phyloP scores from a whole-genome alignment of 2,888 invertebrate genomes.

The Spatulosminthurus flaviceps region DNA sequence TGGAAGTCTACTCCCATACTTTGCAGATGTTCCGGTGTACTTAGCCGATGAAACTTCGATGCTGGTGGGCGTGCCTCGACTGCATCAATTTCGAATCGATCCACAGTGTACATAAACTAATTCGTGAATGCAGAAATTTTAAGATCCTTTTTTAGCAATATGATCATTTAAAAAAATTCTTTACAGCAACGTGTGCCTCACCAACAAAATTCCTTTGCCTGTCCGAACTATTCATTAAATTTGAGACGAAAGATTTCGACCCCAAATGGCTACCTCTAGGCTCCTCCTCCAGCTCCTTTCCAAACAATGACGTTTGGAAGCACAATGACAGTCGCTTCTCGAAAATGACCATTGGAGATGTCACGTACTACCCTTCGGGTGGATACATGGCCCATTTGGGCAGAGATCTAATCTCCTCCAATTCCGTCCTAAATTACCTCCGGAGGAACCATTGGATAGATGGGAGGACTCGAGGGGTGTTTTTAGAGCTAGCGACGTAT shows the following conservation, averaged over 20 bases:
- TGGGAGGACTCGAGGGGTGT: conserved; percentile 24
- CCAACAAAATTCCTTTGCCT: not conserved
- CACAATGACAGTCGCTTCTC: not conserved
- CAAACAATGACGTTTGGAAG: conserved; percentile 11
- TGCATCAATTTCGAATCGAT: conserved; percentile 38
- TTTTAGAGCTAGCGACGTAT: conserved; percentile 32
- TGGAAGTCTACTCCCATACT: not conserved
- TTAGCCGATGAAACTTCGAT: not conserved
- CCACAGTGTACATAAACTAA: conserved; percentile 14
- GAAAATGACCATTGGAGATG: not conserved
- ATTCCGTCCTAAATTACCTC: conserved; percentile 29
- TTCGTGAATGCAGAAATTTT: no score
- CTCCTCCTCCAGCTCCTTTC: not conserved
- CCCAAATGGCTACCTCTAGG: not conserved
- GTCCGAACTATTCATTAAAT: conserved; percentile 7
- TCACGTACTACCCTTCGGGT: conserved; percentile 22
- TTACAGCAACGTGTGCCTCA: not conserved
- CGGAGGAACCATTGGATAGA: conserved; percentile 19
- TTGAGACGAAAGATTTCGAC: conserved; percentile 15
- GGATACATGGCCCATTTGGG: conserved; percentile 36
- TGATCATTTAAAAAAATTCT: no score
- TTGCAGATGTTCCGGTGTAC: not conserved
- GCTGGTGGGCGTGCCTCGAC: conserved; percentile 36
- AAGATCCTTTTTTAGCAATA: no score
- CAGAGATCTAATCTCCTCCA: not conserved